These are phyloP conservation scores for Dinomys branickii DNA, from an alignment of 2,113 vertebrate species.

Conservation along the genomic window DNA sequence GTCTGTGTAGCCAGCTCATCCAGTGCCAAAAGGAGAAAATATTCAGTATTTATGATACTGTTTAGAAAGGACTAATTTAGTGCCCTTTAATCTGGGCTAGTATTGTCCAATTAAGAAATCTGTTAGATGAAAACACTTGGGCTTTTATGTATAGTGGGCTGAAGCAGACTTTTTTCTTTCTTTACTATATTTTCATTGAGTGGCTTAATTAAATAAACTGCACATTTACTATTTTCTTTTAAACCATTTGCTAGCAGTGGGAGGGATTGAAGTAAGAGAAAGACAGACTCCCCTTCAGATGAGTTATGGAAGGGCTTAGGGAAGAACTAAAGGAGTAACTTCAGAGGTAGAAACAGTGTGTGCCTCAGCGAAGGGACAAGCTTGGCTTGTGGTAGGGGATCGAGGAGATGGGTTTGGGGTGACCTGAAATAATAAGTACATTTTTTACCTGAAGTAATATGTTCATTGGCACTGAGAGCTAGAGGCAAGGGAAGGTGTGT, in stretches of 20 bases:
- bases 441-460: neutral
- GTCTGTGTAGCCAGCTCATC: constrained; percentile 65
- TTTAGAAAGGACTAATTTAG: constrained; percentile 70
- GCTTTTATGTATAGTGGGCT: constrained; percentile 32
- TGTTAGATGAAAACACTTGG: constrained; percentile 62
- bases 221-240: constrained; percentile 45
- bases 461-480: neutral
- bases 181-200: constrained; percentile 40
- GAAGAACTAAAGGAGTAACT: neutral
- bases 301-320: fast-evolving
- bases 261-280: neutral
- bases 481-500: neutral
- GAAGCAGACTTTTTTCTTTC: neutral
- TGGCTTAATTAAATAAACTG: constrained; percentile 58
- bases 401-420: neutral
- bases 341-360: neutral
- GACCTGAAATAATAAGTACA: neutral
- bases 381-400: neutral
- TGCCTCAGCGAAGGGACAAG: no score
- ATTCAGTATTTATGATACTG: constrained; percentile 61
- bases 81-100: constrained; percentile 68
- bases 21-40: constrained; percentile 54
- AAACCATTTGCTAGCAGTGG: neutral
- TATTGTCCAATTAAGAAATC: constrained; percentile 67
- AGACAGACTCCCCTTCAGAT: neutral